phyloP scores from a whole-genome alignment of 1,140 invertebrate species.

The Dendrolimus kikuchii region DNA sequence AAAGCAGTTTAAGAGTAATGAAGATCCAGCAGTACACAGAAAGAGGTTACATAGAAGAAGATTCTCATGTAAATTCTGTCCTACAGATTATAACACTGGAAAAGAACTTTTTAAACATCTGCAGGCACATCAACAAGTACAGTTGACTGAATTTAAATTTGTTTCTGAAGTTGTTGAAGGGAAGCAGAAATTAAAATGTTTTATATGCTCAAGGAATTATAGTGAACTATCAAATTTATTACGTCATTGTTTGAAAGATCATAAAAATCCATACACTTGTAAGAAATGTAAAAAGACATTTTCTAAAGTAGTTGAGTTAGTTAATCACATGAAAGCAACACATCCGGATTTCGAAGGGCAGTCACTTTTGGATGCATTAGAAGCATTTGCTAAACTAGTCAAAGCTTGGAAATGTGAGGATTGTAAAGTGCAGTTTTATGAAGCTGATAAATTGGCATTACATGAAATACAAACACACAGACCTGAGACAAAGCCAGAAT shows the following conservation, averaged over 20 bases:
- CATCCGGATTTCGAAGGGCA: slow-evolving; percentile 55
- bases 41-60: slow-evolving; percentile 46
- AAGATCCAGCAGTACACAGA: slow-evolving; percentile 40
- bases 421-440: slow-evolving; percentile 56
- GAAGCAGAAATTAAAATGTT: slow-evolving; percentile 53
- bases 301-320: slow-evolving; percentile 56
- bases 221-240: slow-evolving; percentile 48
- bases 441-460: slow-evolving; percentile 54
- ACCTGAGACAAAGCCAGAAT: slow-evolving; percentile 38
- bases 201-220: slow-evolving; percentile 51
- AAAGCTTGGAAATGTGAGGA: slow-evolving; percentile 64
- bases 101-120: slow-evolving; percentile 61
- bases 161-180: slow-evolving; percentile 54
- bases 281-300: slow-evolving; percentile 44
- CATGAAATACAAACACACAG: slow-evolving; percentile 58
- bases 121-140: slow-evolving; percentile 55
- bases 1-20: slow-evolving; percentile 49
- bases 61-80: slow-evolving; percentile 63
- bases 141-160: slow-evolving; percentile 61
- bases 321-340: slow-evolving; percentile 47
- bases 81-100: slow-evolving; percentile 50
- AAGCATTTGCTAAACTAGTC: slow-evolving; percentile 55
- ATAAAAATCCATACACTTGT: slow-evolving; percentile 52
- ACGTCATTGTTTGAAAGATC: slow-evolving; percentile 53
- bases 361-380: slow-evolving; percentile 53